Evolutionary conservation across 2,888 invertebrate genomes (phyloP), one percentile per base, ranked within the genome.

Genomic region (Lycocerus yunnanus): DNA sequence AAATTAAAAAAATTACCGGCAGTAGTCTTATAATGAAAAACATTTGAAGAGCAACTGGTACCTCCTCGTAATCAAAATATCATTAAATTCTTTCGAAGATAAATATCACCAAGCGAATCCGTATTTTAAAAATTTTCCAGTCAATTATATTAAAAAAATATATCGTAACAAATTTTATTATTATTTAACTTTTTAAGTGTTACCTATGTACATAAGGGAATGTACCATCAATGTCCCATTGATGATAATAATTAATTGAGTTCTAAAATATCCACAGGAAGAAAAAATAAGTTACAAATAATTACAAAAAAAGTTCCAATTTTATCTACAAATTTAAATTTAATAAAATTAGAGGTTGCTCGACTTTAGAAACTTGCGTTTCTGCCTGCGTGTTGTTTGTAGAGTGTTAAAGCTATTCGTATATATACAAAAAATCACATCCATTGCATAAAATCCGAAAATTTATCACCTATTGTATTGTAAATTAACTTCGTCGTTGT

Each of bases 401-500:
- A 16, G 8, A n/a, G 61, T 63, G 61, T 63, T 63, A 71, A 58
- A 43, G 58, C 24, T 70, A 63, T 15, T 58, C 65, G 15, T 73
- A 20, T 66, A 60, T 77, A 76, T 76, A 21, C 72, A 77, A 75
- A 77, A 73, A 59, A 76, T 77, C 76, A 77, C 73, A 77, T 71
- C 72, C n/a, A 68, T 20, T 24, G 69, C 16, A 43, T 20, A 73
- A 73, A 20, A 18, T 63, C 15, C 43, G 43, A 43, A 58, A 76
- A 43, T 43, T 71, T 77, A 77, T 77, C 77, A 77, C 77, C 77
- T 77, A 69, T 89, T 89, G 73, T 82, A 43, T 43, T 43, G 68
- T n/a, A n/a, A n/a, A n/a, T 72, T 69, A 16, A 88, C 89, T 72
- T 89, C 89, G 82, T 89, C 89, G 77, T 88, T 88, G 73, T 88